Conservation (phyloP, 2,797 vertebrate genomes). For the Enteromius treurensis region DNA sequence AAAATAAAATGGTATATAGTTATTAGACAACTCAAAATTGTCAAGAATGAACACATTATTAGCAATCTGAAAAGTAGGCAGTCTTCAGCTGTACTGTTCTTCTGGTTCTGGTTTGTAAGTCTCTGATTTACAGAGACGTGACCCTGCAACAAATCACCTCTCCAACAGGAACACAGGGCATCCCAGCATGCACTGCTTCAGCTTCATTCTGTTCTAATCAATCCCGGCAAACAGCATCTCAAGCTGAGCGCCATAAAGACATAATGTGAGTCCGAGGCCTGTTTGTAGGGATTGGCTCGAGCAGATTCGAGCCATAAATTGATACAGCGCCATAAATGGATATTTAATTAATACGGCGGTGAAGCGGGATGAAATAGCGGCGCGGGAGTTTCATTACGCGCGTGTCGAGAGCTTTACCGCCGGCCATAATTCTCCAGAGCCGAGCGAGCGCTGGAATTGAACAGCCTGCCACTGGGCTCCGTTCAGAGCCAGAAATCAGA, state of each 20-base stretch:
- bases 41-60: neutral
- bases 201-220: conserved; percentile 42
- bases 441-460: conserved; percentile 44
- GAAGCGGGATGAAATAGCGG: conserved; percentile 41
- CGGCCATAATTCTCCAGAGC: conserved; percentile 50
- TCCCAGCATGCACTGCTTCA: conserved; percentile 35
- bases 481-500: conserved; percentile 46
- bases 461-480: conserved; percentile 51
- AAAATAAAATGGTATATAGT: neutral
- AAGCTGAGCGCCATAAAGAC: conserved; percentile 7
- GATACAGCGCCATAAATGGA: conserved; percentile 54
- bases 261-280: conserved; percentile 17
- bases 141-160: conserved; percentile 58
- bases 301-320: conserved; percentile 46
- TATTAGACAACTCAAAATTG: neutral
- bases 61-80: neutral
- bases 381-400: conserved; percentile 49
- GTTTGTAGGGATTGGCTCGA: conserved; percentile 16
- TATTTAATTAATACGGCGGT: conserved; percentile 60
- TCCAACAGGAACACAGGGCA: conserved; percentile 33
- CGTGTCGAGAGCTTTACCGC: conserved; percentile 47
- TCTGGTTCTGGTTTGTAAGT: conserved; percentile 19
- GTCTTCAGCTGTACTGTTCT: neutral
- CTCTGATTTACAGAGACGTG: conserved; percentile 43
- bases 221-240: conserved; percentile 31